A percentile compares a stretch with the other conserved stretches of the same genome.
Evolutionary conservation across 2,797 vertebrate genomes (phyloP).

Genomic region (Valencia hispanica): DNA sequence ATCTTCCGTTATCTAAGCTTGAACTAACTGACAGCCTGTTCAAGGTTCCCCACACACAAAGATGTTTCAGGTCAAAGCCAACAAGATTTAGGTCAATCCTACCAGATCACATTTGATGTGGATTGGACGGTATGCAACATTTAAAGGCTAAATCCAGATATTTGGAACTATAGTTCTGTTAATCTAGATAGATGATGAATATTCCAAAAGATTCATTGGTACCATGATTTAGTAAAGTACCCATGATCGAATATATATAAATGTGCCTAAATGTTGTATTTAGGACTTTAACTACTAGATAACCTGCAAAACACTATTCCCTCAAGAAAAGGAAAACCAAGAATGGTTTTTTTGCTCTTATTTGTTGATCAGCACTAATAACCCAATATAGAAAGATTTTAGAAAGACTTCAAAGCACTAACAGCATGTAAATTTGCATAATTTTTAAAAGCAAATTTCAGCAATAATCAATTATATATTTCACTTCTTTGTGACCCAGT

Average conservation of each 20-base stretch:
- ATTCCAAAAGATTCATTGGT: background rate
- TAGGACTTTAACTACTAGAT: background rate
- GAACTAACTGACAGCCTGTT: constrained; percentile 36
- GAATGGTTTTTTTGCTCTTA: background rate
- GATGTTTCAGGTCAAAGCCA: constrained; percentile 4
- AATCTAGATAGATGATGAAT: background rate
- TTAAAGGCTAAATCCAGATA: background rate
- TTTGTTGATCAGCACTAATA: background rate
- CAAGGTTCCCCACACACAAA: constrained; percentile 32
- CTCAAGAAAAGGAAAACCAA: background rate
- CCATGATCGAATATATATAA: background rate
- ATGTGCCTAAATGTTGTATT: no score
- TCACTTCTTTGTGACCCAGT: background rate
- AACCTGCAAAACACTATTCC: background rate
- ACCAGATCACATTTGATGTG: background rate
- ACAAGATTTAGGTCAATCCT: background rate
- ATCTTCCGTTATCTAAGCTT: constrained; percentile 44
- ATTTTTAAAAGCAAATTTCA: background rate
- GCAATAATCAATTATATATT: background rate
- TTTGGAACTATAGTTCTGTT: background rate
- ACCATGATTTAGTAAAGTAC: background rate
- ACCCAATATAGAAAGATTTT: background rate
- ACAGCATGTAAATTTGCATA: background rate
- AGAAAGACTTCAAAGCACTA: background rate
- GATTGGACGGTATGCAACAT: background rate